Evolutionary conservation across 2,888 invertebrate genomes (phyloP).

Genomic region (Pristionchus maxplancki): DNA sequence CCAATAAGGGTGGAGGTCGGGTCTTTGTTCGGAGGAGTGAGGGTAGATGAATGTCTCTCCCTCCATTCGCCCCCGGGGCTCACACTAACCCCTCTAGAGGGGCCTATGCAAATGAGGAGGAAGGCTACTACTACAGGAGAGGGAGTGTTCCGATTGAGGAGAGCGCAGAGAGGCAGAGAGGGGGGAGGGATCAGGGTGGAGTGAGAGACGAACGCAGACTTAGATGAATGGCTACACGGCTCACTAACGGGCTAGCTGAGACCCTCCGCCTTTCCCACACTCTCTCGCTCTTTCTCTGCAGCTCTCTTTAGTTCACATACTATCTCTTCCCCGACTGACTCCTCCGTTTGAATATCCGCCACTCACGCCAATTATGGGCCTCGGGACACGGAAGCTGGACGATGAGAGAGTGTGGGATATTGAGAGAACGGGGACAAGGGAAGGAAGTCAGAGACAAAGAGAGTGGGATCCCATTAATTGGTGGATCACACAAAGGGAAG

Average conservation of each 20-base stretch:
- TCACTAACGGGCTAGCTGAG: slow-evolving; percentile 12
- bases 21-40: neutral
- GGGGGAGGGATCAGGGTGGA: neutral
- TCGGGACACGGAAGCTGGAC: neutral
- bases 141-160: slow-evolving; percentile 17
- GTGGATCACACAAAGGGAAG: neutral
- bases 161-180: neutral
- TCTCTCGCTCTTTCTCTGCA: slow-evolving; percentile 10
- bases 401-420: neutral
- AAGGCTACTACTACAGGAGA: neutral
- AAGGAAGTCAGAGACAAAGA: neutral
- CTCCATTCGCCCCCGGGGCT: neutral
- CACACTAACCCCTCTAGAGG: slow-evolving; percentile 14
- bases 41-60: slow-evolving; percentile 13
- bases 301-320: neutral
- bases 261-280: neutral
- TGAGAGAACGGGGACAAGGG: neutral
- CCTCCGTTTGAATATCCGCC: slow-evolving; percentile 31
- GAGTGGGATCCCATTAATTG: neutral
- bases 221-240: slow-evolving; percentile 38
- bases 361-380: slow-evolving; percentile 7
- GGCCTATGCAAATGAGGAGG: slow-evolving; percentile 41
- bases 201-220: slow-evolving; percentile 23
- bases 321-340: neutral
- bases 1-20: neutral